Evolutionary conservation across 2,113 vertebrate species (phyloP), one percentile per base, ranked within the genome.

Genomic region (Micromys minutus): DNA sequence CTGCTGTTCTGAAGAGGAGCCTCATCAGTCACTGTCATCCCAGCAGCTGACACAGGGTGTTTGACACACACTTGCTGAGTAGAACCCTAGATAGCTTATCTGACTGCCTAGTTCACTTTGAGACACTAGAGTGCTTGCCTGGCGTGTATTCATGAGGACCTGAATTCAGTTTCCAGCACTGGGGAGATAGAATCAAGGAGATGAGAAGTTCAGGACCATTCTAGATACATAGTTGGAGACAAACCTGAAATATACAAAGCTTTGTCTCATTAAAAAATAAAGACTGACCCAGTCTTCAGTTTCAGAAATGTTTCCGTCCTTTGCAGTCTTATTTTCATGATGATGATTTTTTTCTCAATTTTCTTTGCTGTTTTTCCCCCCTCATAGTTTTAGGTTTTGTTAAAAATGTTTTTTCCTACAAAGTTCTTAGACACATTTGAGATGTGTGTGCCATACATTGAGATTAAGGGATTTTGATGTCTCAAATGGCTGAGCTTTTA

Each of bases 31-130:
- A 2, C 79, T 39, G 12, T 91, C 65, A 84, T 36, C 5, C 52
- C 52, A 94, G 81, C 11, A 16, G 7, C 31, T 92, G 71, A 36
- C 39, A 77, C 75, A 84, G 0, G 10, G 39, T 86, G n/a, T 57
- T 84, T 57, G 31, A 1, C 87, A 72, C 59, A 29, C 34, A 3
- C 47, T 86, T 89, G 87, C 57, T 92, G 52, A 79, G 3, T 84
- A 52, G 61, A 95, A 84, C 11, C 93, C 39, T 71, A 72, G 76
- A 5, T 94, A 63, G 12, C 16, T 45, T 75, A 63, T 5, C 6
- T 81, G 59, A 90, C 95, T 59, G 5, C 93, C 42, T 50, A 63
- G 13, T n/a, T 95, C 92, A 77, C 45, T 85, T 96, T 57, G 34
- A n/a, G 34, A 55, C 9, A n/a, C 17, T 52, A 65, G 42, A 85